A percentile compares a stretch with the other conserved stretches of the same genome.
Evolutionary conservation across 2,113 vertebrate species (phyloP).

Genomic region (Miniopterus natalensis): DNA sequence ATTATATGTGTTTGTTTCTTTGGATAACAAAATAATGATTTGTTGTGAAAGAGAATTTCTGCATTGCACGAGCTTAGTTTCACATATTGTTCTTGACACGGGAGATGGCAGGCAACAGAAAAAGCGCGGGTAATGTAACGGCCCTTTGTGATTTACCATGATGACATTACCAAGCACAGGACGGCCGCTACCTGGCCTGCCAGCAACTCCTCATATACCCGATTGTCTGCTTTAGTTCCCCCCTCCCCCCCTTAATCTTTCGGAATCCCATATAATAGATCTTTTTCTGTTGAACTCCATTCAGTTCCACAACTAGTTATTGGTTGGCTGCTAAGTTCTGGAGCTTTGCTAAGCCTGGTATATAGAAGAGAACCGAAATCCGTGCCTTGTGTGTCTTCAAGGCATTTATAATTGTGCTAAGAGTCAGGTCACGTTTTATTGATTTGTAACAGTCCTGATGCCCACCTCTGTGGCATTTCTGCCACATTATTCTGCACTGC

Average conservation of each 20-base stretch:
- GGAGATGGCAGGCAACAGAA: not conserved
- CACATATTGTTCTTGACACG: not conserved
- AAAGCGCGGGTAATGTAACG: not conserved
- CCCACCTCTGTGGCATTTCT: not conserved
- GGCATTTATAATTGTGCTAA: not conserved
- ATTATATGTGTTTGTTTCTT: not conserved
- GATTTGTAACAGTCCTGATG: not conserved
- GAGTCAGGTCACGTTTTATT: not conserved
- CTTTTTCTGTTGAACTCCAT: not conserved
- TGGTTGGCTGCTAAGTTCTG: not conserved
- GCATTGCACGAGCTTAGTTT: slow-evolving; percentile 3
- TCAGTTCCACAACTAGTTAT: not conserved
- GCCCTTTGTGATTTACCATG: not conserved
- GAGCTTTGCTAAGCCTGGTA: not conserved
- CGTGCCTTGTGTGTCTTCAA: not conserved
- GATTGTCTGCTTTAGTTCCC: not conserved
- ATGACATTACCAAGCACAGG: not conserved
- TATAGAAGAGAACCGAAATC: not conserved
- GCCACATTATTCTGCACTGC: not conserved
- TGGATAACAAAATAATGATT: not conserved
- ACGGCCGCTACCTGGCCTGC: not conserved
- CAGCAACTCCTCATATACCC: not conserved
- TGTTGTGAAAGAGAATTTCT: not conserved
- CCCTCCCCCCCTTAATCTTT: not conserved
- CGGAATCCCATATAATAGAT: not conserved